Conservation (phyloP, 2,113 vertebrate species). For the Syrmaticus mikado region DNA sequence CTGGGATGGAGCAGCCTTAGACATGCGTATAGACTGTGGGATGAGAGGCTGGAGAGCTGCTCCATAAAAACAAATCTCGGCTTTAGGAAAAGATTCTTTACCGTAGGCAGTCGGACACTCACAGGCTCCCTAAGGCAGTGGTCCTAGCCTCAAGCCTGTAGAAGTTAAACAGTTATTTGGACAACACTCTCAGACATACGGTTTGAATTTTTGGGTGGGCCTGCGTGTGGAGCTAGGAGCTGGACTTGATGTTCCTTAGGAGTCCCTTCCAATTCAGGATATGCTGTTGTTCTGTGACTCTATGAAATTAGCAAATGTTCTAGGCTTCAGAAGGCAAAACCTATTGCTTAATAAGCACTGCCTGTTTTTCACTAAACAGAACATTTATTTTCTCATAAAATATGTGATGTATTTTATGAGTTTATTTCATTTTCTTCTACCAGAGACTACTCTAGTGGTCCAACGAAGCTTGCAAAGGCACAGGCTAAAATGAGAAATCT, state of each 20-base stretch:
- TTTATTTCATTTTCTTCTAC: not conserved
- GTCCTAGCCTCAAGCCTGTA: not conserved
- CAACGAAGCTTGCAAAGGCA: not conserved
- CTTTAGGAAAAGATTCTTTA: not conserved
- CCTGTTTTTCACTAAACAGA: not conserved
- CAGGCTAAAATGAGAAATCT: not conserved
- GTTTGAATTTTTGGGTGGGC: not conserved
- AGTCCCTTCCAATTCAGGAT: not conserved
- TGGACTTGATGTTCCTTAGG: not conserved
- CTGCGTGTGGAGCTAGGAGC: not conserved
- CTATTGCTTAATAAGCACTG: not conserved
- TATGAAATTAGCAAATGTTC: not conserved
- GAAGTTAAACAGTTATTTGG: not conserved
- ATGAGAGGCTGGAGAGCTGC: not conserved
- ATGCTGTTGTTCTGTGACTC: not conserved
- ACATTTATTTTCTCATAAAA: not conserved
- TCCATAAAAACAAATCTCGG: not conserved
- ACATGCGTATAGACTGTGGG: not conserved
- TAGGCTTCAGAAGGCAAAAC: not conserved
- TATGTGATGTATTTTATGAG: not conserved
- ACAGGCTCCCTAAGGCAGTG: not conserved
- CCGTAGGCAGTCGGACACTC: not conserved
- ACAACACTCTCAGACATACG: not conserved
- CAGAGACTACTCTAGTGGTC: not conserved
- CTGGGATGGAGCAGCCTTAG: not conserved